Evolutionary conservation across 2,888 invertebrate species (phyloP), one percentile per base, ranked within the genome.

Genomic region (Lasius platythorax): DNA sequence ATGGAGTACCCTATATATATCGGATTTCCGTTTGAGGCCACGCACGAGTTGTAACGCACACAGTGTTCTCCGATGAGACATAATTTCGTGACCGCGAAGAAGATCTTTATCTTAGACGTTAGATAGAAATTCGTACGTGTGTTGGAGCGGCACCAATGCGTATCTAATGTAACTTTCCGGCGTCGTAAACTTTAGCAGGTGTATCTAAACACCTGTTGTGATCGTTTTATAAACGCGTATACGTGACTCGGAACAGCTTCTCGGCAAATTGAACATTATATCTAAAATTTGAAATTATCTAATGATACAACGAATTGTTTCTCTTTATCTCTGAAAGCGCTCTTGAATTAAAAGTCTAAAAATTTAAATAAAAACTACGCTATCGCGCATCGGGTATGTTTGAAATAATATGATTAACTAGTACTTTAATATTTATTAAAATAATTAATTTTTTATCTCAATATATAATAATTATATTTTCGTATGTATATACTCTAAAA

Each of bases 21-120:
- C 37, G 73, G 46, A 46, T 73, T 81, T 72, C 79, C 61, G 79
- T 73, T 33, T 23, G 30, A 70, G 46, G 61, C 46, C 61, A 79
- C 70, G 70, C 53, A 40, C 53, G 23, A 58, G 33, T 70, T n/a
- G 23, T 61, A 46, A 66, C 37, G 23, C 23, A 50, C 23, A 23
- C 63, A 12, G 46, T 63, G n/a, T 12, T 53, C 15, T 50, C n/a
- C 61, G 23, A 28, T 18, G 46, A 46, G 37, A 46, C 43, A 50
- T 37, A 72, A 72, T 79, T 72, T 79, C 33, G 33, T 11, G 23
- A 46, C 18, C 46, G 46, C 79, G 18, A 33, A 6, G 18, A 33
- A 6, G 61, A 53, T 53, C 43, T 46, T 46, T 37, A 63, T 46
- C 28, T 46, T 11, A 23, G 4, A 53, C 40, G 53, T 28, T 15